Evolutionary conservation across 2,888 invertebrate species (phyloP).

Genomic region (Ferdinandea cuprea): DNA sequence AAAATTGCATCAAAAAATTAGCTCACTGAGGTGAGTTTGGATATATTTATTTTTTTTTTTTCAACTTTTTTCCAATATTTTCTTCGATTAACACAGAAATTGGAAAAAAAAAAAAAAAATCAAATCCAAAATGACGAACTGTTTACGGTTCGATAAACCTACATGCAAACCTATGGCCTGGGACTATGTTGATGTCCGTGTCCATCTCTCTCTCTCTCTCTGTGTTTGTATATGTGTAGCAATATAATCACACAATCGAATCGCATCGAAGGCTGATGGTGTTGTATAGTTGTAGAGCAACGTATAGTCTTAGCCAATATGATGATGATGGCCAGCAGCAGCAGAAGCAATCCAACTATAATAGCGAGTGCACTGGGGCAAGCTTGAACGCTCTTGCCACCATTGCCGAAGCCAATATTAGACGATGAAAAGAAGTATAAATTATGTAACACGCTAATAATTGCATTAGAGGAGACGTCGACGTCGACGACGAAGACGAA

Average conservation of each 20-base stretch:
- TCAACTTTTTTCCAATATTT: constrained; percentile 49
- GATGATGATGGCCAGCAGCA: constrained; percentile 28
- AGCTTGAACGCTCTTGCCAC: constrained; percentile 57
- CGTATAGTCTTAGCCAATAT: constrained; percentile 36
- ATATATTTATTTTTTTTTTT: constrained; percentile 21
- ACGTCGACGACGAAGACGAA: no score
- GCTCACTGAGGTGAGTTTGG: constrained; percentile 58
- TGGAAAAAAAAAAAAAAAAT: constrained; percentile 25
- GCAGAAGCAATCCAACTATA: not conserved
- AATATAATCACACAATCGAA: constrained; percentile 66
- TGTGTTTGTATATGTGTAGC: constrained; percentile 40
- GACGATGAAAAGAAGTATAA: constrained; percentile 55
- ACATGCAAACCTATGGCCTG: constrained; percentile 53
- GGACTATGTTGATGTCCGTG: not conserved
- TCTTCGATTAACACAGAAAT: constrained; percentile 41
- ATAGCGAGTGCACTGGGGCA: constrained; percentile 62
- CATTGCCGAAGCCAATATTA: constrained; percentile 1
- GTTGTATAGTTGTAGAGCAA: not conserved
- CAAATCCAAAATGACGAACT: constrained; percentile 46
- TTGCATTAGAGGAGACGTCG: constrained; percentile 73
- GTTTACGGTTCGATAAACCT: constrained; percentile 67
- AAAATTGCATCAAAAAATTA: constrained; percentile 72
- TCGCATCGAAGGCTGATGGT: constrained; percentile 50
- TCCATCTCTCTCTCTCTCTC: constrained; percentile 25
- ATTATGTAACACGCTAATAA: constrained; percentile 74